Evolutionary conservation across 2,888 invertebrate genomes (phyloP), one percentile per base, ranked within the genome.

Genomic region (Lumbricus terrestris): DNA sequence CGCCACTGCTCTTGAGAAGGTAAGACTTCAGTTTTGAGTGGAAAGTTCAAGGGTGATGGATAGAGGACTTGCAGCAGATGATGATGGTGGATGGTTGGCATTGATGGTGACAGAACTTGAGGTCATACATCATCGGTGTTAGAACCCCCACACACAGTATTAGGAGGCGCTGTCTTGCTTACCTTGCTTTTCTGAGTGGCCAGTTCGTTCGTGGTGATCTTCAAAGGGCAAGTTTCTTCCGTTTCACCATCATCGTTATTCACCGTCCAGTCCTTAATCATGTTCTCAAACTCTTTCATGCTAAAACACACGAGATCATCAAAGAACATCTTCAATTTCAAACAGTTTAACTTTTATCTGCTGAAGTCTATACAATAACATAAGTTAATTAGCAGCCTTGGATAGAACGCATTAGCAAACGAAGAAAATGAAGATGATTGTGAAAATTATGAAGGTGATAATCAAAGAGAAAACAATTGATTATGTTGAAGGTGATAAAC

Each of bases 171-270:
- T 69, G 47, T 47, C 47, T 69, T 69, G 29, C n/a, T 85, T 85
- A 90, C 91, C 89, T 90, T 91, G 37, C 89, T 88, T 33, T 91
- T 91, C 88, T 91, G 91, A 13, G 88, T 88, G 34, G 90, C 37
- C n/a, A 91, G 40, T 85, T 91, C 90, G 1, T 69, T 38, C 15
- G 89, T 89, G n/a, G 54, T 92, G 20, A 94, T 94, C 90, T 94
- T 94, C 94, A 94, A 95, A 29, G 94, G 93, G 91, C 92, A 93
- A 18, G 93, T 92, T 82, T 93, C 93, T 38, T 92, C 92, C 15
- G 97, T 96, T 89, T 97, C 97, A 16, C 97, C 96, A 97, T 92
- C 13, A 93, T 92, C 92, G 92, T 93, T 90, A 91, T 93, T 94
- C 93, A 95, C 90, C 92, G 93, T 90, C 93, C 92, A 90, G 42